Percentiles rank a stretch among this genome's conserved stretches.
Evolutionary conservation across 2,113 vertebrate genomes (phyloP).

Genomic region (Lophura nycthemera): DNA sequence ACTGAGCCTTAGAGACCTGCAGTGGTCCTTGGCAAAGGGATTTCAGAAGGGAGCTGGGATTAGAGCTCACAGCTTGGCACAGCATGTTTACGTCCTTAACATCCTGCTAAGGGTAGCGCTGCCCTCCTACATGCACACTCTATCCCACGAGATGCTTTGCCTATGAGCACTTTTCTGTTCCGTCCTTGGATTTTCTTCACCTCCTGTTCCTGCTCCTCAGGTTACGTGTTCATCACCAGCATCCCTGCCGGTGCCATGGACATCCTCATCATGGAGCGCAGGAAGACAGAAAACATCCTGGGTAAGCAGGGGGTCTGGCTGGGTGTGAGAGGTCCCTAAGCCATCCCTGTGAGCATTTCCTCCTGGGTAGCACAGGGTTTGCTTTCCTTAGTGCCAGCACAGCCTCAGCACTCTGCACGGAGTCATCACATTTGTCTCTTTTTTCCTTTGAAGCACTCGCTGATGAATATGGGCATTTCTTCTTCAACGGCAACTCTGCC

Average conservation of each 20-base stretch:
- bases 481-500: slow-evolving; percentile 88
- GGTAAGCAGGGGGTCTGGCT: slow-evolving; percentile 70
- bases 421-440: not conserved
- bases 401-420: not conserved
- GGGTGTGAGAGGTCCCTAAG: not conserved
- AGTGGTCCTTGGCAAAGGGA: not conserved
- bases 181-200: not conserved
- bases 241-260: slow-evolving; percentile 87
- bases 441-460: slow-evolving; percentile 81
- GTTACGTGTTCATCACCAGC: slow-evolving; percentile 88
- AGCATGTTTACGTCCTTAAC: not conserved
- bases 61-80: not conserved
- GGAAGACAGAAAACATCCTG: slow-evolving; percentile 89
- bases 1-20: not conserved
- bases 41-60: not conserved
- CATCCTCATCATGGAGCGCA: slow-evolving; percentile 90
- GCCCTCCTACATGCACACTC: not conserved
- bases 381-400: not conserved
- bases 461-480: slow-evolving; percentile 87
- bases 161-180: not conserved
- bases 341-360: not conserved
- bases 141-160: not conserved
- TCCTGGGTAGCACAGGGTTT: not conserved
- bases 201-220: slow-evolving; percentile 63
- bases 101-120: accelerated